Evolutionary conservation across 2,797 vertebrate species (phyloP), one percentile per base, ranked within the genome.

Genomic region (Sebastes minor): DNA sequence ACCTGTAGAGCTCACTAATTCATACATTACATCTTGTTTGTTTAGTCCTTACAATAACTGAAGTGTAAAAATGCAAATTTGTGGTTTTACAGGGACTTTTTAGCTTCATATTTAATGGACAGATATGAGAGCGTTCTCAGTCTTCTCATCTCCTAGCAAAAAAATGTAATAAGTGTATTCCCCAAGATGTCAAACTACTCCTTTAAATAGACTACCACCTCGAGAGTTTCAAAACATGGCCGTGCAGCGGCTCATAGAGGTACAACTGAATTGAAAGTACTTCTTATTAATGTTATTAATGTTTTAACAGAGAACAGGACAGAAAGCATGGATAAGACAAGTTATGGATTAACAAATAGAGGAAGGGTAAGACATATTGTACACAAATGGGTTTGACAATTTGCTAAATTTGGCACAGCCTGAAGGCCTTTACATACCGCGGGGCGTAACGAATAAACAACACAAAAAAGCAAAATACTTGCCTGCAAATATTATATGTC

Each of bases 191-290:
- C 7, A 67, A 60, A 49, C 22, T 10, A 27, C 4, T 13, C 13
- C 9, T 27, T 59, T 4, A 71, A n/a, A 35, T 30, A 42, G 18
- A 8, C n/a, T 46, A 32, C 25, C 25, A 25, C 1, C 30, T 65
- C 35, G 46, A 60, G n/a, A 62, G 46, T 75, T 52, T 78, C 8
- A 76, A 69, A 75, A 69, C 27, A 65, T 14, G 6, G 46, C 18
- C 6, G 8, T 56, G 71, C 71, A 82, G 65, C 63, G 28, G 35
- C 28, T 74, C 62, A 33, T 61, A 64, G 74, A 59, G 16, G 25
- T 20, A 28, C 14, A 63, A 66, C 35, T 10, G 18, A 77, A 46
- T 28, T 64, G 2, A 74, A 42, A 9, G 33, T 74, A 22, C 20
- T 56, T 22, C 25, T 74, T 2, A 28, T 28, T 56, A 72, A 57